Evolutionary conservation across 30 jellyfish, hydroid and myxozoan species (phyloP).

Genomic region (Cassiopea xamachana): DNA sequence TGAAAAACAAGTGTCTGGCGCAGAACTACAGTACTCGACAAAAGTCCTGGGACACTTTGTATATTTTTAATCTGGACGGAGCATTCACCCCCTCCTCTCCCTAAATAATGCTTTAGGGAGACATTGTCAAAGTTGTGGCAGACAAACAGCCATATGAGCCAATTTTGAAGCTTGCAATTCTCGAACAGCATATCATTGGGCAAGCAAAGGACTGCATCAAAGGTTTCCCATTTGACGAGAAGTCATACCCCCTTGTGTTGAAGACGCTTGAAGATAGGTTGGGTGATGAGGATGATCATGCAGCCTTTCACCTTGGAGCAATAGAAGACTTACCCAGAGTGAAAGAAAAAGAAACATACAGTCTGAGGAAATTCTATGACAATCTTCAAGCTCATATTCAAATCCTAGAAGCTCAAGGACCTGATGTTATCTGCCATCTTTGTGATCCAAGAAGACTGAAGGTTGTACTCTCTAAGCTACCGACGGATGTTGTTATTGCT

Average conservation of each 20-base stretch:
- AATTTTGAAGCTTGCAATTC: slow-evolving; percentile 34
- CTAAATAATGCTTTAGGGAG: background rate
- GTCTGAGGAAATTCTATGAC: slow-evolving; percentile 35
- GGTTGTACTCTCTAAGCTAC: slow-evolving; percentile 48
- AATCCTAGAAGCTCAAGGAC: slow-evolving; percentile 44
- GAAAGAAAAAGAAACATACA: slow-evolving; percentile 50
- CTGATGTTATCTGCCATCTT: slow-evolving; percentile 40
- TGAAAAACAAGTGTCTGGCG: too few species aligned
- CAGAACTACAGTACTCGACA: too few species aligned
- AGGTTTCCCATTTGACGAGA: slow-evolving; percentile 12
- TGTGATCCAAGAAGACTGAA: slow-evolving; percentile 57
- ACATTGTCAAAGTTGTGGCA: slow-evolving; percentile 21
- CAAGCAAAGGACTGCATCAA: slow-evolving; percentile 8
- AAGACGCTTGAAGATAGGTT: slow-evolving; percentile 17
- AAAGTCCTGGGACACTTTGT: too few species aligned
- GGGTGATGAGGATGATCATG: slow-evolving; percentile 43
- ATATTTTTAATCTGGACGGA: too few species aligned
- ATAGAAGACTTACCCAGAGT: slow-evolving; percentile 48
- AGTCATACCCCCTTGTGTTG: slow-evolving; percentile 22
- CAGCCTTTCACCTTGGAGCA: slow-evolving; percentile 52
- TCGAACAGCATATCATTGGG: background rate
- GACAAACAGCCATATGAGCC: slow-evolving; percentile 50
- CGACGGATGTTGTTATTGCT: slow-evolving; percentile 57
- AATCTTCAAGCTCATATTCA: slow-evolving; percentile 52
- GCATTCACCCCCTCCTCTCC: too few species aligned